Base-by-base conservation (phyloP, 2,888 invertebrate species). In the Ommatoiulus sabulosus region DNA sequence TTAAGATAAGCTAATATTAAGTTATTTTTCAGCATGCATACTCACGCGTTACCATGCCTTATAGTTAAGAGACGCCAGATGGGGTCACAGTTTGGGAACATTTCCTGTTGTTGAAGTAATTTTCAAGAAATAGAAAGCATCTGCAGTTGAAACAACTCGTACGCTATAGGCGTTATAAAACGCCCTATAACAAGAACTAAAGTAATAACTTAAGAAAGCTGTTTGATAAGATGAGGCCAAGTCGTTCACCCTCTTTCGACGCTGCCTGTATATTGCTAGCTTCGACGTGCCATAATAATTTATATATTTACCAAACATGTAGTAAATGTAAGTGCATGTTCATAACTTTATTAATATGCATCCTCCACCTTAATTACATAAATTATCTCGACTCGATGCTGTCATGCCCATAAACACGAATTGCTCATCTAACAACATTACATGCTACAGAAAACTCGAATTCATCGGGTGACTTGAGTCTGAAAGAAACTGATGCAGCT, bases 341-440 rank as follows among this genome's bases (percentile, higher is more conserved):
- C 57, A 57, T 57, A 57, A 57, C 15, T 57, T 57, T 57, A 57
- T 57, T 57, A 57, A 57, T 57, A 57, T 57, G 57, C 57, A 57
- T 57, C 57, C 57, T 57, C 57, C 57, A 57, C 57, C 57, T 57
- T 57, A 57, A 57, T 57, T 57, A 57, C 57, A 57, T 57, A 57
- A 57, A 57, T 57, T 57, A 57, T 57, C 57, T 57, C 57, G 57
- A 57, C 57, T 57, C 57, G 57, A 57, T 17, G 57, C 57, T 57
- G 57, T 15, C 57, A 57, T 57, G 57, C 15, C 57, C 57, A 57
- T 57, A 57, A 57, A 57, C 3, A 57, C 15, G 57, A 57, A 57
- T 57, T 57, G 57, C 17, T 57, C 57, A 17, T 15, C 12, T 57
- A 57, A 57, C 57, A 57, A 17, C 17, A 57, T 57, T 10, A 10